Evolutionary conservation across 2,797 vertebrate genomes (phyloP).

Genomic region (Kryptopterus vitreolus): DNA sequence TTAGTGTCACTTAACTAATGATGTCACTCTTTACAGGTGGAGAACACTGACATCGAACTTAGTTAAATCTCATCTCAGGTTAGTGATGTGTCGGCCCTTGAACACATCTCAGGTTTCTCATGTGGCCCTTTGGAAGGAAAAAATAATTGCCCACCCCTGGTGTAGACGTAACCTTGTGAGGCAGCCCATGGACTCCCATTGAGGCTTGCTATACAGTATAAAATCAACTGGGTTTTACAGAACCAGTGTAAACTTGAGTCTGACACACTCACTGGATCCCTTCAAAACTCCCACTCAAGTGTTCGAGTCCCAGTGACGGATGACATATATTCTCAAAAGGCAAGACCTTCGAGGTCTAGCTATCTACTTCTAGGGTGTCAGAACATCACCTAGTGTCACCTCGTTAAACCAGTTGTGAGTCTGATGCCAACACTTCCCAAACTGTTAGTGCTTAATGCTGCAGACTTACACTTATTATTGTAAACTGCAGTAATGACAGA

Average conservation of each 20-base stretch:
- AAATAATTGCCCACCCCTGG: no score
- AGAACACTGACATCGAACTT: no score
- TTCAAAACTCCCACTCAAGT: not conserved
- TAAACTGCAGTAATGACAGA: slow-evolving; percentile 24
- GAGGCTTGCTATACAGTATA: not conserved
- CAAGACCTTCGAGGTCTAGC: not conserved
- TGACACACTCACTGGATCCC: not conserved
- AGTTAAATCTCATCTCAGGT: no score
- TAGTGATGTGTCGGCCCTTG: no score
- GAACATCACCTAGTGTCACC: not conserved
- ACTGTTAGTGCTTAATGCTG: not conserved
- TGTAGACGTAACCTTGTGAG: not conserved
- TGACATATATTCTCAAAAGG: no score
- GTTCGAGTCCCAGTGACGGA: no score
- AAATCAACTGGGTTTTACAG: not conserved
- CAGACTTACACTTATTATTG: slow-evolving; percentile 2
- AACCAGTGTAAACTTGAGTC: not conserved
- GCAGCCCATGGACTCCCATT: not conserved
- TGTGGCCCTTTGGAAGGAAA: no score
- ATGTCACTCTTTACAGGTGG: no score
- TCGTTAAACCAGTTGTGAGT: not conserved
- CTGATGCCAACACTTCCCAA: not conserved
- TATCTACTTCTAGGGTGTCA: not conserved
- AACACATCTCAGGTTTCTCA: no score
- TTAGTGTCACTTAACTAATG: no score